These are phyloP conservation scores for Microplitis mediator DNA, from an alignment of 1,140 invertebrate species.

Conservation along the genomic window DNA sequence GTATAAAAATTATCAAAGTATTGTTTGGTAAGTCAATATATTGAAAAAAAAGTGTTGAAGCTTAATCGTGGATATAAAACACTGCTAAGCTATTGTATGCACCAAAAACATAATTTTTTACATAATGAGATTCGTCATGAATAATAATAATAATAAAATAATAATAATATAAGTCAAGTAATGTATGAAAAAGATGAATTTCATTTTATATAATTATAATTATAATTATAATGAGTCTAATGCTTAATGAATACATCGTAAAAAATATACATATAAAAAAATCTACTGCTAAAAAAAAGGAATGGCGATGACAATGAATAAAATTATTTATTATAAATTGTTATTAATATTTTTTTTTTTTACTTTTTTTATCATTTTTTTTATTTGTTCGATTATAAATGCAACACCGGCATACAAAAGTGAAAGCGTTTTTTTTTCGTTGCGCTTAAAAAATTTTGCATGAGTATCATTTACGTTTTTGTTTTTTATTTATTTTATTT, in stretches of 20 bases:
- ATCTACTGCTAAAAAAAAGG: conserved; percentile 13
- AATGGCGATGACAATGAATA: conserved; percentile 9
- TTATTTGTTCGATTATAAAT: not conserved
- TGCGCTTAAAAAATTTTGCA: conserved; percentile 18
- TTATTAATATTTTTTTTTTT: not conserved
- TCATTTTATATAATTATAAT: not conserved
- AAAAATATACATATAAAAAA: conserved; percentile 25
- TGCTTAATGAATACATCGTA: conserved; percentile 10
- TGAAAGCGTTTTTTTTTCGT: conserved; percentile 7
- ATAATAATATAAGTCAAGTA: not conserved
- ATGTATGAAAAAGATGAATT: not conserved
- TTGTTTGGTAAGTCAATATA: too few relatives aligned
- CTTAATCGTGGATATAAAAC: too few relatives aligned
- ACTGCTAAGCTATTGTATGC: too few relatives aligned
- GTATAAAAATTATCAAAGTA: too few relatives aligned
- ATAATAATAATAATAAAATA: not conserved
- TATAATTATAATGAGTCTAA: not conserved
- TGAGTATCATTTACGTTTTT: conserved; percentile 6
- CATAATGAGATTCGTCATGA: too few relatives aligned
- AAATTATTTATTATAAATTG: not conserved
- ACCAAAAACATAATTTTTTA: too few relatives aligned
- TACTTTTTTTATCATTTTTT: not conserved
- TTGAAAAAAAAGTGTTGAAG: too few relatives aligned
- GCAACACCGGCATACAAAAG: conserved; percentile 8
- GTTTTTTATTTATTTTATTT: conserved; percentile 8